These are phyloP conservation scores for Thamnophis sirtalis DNA, from an alignment of 2,113 vertebrate species.

Conservation along the genomic window DNA sequence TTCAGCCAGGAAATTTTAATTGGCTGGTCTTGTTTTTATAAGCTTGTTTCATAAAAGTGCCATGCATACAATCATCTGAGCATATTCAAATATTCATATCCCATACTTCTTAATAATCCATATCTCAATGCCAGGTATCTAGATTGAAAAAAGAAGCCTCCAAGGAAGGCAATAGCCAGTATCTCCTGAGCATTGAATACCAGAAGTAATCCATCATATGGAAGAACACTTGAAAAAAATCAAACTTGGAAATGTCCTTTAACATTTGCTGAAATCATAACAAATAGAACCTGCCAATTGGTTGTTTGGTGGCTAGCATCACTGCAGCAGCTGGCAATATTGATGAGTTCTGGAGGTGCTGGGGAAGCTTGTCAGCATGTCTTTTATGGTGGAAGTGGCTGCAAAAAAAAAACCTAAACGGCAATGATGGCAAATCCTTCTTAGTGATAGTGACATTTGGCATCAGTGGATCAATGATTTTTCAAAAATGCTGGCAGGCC, in stretches of 20 bases:
- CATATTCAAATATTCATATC: not conserved
- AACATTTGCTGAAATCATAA: not conserved
- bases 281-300: not conserved
- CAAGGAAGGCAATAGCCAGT: not conserved
- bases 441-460: not conserved
- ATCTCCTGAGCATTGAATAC: not conserved
- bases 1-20: not conserved
- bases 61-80: not conserved
- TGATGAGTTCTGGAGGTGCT: not conserved
- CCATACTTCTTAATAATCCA: not conserved
- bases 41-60: not conserved
- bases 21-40: not conserved
- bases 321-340: not conserved
- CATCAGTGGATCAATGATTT: not conserved
- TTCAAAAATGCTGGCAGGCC: not conserved
- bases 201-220: not conserved
- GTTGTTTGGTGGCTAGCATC: not conserved
- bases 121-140: not conserved
- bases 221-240: not conserved
- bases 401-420: not conserved
- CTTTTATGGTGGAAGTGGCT: not conserved
- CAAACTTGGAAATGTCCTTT: fast-evolving
- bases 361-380: not conserved
- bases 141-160: not conserved
- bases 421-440: not conserved